Evolutionary conservation across 2,113 vertebrate species (phyloP).

Genomic region (Megaceryle maxima): DNA sequence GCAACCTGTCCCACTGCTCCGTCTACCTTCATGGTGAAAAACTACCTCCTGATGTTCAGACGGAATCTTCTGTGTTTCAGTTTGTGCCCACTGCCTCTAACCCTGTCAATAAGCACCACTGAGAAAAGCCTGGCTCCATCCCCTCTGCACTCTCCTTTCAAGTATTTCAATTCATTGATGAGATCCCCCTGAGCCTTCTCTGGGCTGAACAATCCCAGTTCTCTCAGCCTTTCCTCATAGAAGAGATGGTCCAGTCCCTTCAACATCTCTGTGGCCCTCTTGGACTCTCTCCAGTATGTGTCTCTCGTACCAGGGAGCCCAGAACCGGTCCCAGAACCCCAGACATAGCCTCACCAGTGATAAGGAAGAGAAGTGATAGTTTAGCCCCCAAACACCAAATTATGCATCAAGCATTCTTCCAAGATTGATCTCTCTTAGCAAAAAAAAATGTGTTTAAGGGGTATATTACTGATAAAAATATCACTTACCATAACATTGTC

Average conservation of each 20-base stretch:
- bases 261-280: neutral
- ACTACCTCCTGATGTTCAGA: neutral
- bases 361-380: neutral
- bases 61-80: neutral
- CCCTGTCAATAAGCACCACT: neutral
- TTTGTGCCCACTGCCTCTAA: neutral
- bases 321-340: neutral
- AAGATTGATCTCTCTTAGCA: rapidly evolving
- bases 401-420: neutral
- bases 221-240: neutral
- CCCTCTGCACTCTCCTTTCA: neutral
- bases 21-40: neutral
- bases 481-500: neutral
- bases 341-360: neutral
- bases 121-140: neutral
- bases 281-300: neutral
- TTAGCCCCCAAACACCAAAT: neutral
- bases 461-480: neutral
- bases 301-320: neutral
- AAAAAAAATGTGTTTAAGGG: neutral
- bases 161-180: rapidly evolving
- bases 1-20: neutral
- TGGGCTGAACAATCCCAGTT: neutral
- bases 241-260: neutral
- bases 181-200: neutral